These are phyloP conservation scores for Drosophila antonietae DNA, from an alignment of 2,888 invertebrate species.

Conservation along the genomic window DNA sequence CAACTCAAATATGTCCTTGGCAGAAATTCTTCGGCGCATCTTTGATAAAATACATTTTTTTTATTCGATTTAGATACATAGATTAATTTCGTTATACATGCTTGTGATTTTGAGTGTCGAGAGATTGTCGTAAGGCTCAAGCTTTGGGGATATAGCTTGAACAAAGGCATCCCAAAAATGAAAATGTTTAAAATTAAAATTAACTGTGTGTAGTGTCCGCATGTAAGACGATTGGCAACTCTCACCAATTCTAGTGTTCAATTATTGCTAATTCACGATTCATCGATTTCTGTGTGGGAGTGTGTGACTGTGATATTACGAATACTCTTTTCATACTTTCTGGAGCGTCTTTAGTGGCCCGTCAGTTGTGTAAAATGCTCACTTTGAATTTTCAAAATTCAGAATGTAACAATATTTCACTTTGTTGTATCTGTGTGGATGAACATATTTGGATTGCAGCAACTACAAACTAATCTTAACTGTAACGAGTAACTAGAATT, in stretches of 20 bases:
- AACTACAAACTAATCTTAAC: constrained; percentile 60
- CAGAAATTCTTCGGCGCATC: not conserved
- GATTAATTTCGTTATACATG: constrained; percentile 68
- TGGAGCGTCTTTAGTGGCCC: not conserved
- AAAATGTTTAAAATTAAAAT: not conserved
- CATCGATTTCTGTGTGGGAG: not conserved
- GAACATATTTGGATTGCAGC: constrained; percentile 69
- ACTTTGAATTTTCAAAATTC: constrained; percentile 53
- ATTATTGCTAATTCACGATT: not conserved
- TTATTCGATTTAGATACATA: constrained; percentile 59
- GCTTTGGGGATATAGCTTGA: constrained; percentile 4
- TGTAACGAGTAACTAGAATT: constrained; percentile 40
- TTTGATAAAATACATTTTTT: constrained; percentile 30
- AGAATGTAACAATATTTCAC: constrained; percentile 41
- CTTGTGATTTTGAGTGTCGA: constrained; percentile 57
- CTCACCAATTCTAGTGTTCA: not conserved
- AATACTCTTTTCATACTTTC: constrained; percentile 1
- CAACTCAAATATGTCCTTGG: not conserved
- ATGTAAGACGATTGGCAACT: constrained; percentile 9
- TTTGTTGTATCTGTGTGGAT: constrained; percentile 41
- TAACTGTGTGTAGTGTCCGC: not conserved
- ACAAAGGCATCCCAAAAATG: not conserved
- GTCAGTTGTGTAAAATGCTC: constrained; percentile 27
- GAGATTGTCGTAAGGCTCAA: constrained; percentile 53
- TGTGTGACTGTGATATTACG: constrained; percentile 1